phyloP scores from a whole-genome alignment of 2,797 vertebrate species.

The Distichodus sexfasciatus region DNA sequence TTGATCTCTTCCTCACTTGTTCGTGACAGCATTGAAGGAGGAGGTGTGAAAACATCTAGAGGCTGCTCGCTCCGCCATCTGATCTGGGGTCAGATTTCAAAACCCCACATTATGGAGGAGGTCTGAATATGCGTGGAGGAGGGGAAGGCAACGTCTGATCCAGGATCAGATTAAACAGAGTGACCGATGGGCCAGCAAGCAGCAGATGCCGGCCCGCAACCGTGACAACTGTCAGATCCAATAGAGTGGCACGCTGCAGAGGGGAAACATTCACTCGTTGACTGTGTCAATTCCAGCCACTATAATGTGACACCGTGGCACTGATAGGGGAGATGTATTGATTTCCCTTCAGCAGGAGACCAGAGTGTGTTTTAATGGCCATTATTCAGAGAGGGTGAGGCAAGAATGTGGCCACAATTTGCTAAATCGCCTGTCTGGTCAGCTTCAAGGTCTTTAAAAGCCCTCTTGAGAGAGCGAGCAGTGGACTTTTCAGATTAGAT shows the following conservation, averaged over 20 bases:
- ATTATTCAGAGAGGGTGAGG: constrained; percentile 32
- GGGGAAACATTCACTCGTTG: constrained; percentile 52
- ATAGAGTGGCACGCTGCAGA: constrained; percentile 40
- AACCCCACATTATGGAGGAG: not conserved
- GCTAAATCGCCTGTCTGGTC: constrained; percentile 36
- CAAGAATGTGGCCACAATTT: constrained; percentile 22
- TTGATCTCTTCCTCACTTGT: constrained; percentile 33
- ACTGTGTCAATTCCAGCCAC: constrained; percentile 60
- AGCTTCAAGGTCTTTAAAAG: constrained; percentile 11
- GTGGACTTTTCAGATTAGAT: not conserved
- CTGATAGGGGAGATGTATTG: constrained; percentile 70
- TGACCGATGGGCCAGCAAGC: not conserved
- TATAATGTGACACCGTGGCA: constrained; percentile 64
- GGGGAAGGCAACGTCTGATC: too few relatives aligned
- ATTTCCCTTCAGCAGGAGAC: constrained; percentile 67
- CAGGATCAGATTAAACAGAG: constrained; percentile 12
- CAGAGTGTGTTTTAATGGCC: constrained; percentile 54
- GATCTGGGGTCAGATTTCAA: not conserved
- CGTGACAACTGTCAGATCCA: constrained; percentile 60
- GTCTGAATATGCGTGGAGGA: not conserved
- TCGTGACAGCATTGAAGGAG: constrained; percentile 53
- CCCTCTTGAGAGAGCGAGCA: not conserved
- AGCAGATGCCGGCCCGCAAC: constrained; percentile 24
- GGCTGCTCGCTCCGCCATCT: constrained; percentile 46
- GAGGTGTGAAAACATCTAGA: constrained; percentile 60